Percentiles rank a stretch among this genome's conserved stretches.
Conservation (phyloP, 2,888 invertebrate species). For the Napeogenes inachia region DNA sequence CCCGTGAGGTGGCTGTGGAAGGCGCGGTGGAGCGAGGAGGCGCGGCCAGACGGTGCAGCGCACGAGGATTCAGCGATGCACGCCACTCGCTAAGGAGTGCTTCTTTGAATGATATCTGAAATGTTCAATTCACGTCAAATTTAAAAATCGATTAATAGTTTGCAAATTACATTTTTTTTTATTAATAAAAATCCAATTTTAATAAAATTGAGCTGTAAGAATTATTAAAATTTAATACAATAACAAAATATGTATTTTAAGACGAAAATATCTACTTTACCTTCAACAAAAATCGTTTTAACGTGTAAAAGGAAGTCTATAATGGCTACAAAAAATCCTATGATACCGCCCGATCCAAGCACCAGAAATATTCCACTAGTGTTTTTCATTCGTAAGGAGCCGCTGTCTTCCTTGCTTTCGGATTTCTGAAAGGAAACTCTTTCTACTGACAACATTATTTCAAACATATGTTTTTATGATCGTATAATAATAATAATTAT, state of each 20-base stretch:
- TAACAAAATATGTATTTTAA: background rate
- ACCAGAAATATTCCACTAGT: constrained; percentile 96
- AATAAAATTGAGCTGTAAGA: background rate
- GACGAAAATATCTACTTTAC: constrained; percentile 76
- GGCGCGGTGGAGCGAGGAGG: constrained; percentile 62
- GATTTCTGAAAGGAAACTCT: constrained; percentile 34
- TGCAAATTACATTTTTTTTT: too few species aligned
- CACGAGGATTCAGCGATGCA: constrained; percentile 60
- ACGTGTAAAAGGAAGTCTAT: constrained; percentile 92
- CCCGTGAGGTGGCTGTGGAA: constrained; percentile 53
- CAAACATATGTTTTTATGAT: too few species aligned
- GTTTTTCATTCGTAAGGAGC: constrained; percentile 87
- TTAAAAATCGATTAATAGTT: too few species aligned
- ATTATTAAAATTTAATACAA: background rate
- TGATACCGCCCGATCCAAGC: constrained; percentile 82
- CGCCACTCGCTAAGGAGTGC: constrained; percentile 64
- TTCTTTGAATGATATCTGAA: constrained; percentile 58
- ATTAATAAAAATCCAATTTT: too few species aligned
- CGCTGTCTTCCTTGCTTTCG: constrained; percentile 57
- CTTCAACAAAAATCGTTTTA: constrained; percentile 84
- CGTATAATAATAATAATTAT: too few species aligned
- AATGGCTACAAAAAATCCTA: constrained; percentile 85
- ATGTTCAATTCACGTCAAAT: constrained; percentile 4
- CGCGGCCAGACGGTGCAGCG: constrained; percentile 54
- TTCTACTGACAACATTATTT: too few species aligned